Evolutionary conservation across 2,888 invertebrate species (phyloP), one percentile per base, ranked within the genome.

Genomic region (Pristionchus entomophagus): DNA sequence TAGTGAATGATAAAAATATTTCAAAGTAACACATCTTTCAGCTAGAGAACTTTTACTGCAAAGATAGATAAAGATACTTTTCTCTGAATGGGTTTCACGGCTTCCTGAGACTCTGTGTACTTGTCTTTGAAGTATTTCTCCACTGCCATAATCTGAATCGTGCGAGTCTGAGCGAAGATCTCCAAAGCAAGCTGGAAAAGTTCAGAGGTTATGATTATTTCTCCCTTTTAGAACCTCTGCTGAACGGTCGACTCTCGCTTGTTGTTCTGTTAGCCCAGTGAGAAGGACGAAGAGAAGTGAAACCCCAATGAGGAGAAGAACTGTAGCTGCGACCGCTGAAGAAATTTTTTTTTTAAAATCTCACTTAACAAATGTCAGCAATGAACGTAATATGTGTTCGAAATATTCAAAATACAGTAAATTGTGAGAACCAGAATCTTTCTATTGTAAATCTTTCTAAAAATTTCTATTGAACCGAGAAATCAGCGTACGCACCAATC

Each of bases 131-230:
- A 94, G 51, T 90, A 89, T 26, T 89, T 87, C 85, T 94, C 94
- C 81, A 92, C 92, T 1, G 93, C 92, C 62, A 94, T 88, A 41
- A 94, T 90, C 35, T 94, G 94, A 6, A 94, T 94, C 1, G 94
- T 94, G 82, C 94, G 88, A 4, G 94, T 93, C 83, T 94, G 94
- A 87, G 94, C 94, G n/a, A 94, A 91, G n/a, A 93, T 93, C 88
- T 94, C 94, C 29, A 93, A 91, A 14, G 94, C 94, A 45, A 94
- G 90, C 88, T 88, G 86, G n/a, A 89, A 87, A 26, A 78, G 14
- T 45, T 45, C 45, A 45, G 45, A 45, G n/a, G n/a, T n/a, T n/a
- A n/a, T n/a, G n/a, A n/a, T n/a, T n/a, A n/a, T n/a, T n/a, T n/a
- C n/a, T n/a, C n/a, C n/a, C n/a, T n/a, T n/a, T n/a, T n/a, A n/a